These are phyloP conservation scores for Aix galericulata DNA, from an alignment of 2,113 vertebrate species.

Conservation along the genomic window DNA sequence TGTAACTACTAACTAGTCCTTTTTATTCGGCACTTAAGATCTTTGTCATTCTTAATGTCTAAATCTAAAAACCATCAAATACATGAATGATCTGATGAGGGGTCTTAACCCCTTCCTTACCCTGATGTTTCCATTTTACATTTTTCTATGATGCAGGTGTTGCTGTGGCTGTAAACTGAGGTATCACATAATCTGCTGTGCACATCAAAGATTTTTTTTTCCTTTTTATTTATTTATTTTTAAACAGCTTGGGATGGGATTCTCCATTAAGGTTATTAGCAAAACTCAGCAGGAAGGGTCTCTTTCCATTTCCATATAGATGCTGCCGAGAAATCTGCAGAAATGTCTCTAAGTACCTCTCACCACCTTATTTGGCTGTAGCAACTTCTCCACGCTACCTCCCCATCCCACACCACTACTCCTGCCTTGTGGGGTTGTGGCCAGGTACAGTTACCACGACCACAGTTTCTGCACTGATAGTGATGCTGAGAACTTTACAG, in stretches of 20 bases:
- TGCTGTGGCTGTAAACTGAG: neutral
- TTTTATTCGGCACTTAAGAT: neutral
- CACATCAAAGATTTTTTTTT: accelerated
- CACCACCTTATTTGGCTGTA: neutral
- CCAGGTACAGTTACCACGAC: neutral
- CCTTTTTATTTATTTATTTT: neutral
- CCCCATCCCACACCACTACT: neutral
- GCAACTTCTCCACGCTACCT: neutral
- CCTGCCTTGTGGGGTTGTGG: neutral
- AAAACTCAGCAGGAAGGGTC: neutral
- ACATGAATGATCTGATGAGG: no score
- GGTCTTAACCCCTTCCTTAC: neutral
- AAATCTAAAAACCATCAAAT: neutral
- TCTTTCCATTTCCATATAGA: neutral
- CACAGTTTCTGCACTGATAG: neutral
- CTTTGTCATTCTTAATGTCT: neutral
- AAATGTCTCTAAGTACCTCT: neutral
- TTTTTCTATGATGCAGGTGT: neutral
- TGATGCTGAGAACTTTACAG: neutral
- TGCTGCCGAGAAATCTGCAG: neutral
- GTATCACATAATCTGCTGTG: accelerated
- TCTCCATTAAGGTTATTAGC: neutral
- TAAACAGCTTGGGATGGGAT: neutral
- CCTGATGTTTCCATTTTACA: neutral
- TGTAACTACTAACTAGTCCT: neutral